These are phyloP conservation scores for Cephus sareptanus DNA, from an alignment of 2,888 invertebrate species.

Conservation along the genomic window DNA sequence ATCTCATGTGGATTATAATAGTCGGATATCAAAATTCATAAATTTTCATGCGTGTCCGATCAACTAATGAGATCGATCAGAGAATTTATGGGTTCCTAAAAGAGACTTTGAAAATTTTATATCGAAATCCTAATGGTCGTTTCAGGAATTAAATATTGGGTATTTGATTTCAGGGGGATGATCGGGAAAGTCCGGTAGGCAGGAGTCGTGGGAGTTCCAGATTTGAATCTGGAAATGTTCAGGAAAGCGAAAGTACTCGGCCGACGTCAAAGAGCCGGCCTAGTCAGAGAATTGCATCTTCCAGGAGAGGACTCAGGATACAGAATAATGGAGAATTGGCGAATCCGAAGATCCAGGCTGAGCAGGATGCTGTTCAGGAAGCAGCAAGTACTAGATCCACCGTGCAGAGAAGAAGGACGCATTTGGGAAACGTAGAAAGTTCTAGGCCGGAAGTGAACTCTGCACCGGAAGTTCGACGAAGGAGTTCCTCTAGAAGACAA, in stretches of 20 bases:
- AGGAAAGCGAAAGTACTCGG: constrained; percentile 10
- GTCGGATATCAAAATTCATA: background rate
- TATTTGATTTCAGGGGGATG: constrained; percentile 42
- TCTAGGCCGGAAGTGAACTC: background rate
- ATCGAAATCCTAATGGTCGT: background rate
- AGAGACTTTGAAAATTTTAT: background rate
- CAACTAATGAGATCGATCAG: no score
- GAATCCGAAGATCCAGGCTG: background rate
- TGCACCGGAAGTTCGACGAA: background rate
- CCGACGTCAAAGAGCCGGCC: constrained; percentile 29
- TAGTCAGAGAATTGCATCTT: background rate
- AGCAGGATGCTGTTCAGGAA: background rate
- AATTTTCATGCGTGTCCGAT: background rate
- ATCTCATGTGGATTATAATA: background rate
- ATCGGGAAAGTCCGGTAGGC: constrained; percentile 37
- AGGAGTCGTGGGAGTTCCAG: constrained; percentile 46
- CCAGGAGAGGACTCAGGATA: background rate
- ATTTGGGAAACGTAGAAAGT: background rate
- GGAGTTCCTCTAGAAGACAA: constrained; percentile 18
- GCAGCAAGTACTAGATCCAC: background rate
- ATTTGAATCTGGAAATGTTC: constrained; percentile 37
- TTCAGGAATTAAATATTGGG: background rate
- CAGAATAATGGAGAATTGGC: background rate
- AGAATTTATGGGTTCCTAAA: background rate
- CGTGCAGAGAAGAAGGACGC: background rate